Evolutionary conservation across 2,113 vertebrate species (phyloP), one percentile per base, ranked within the genome.

Genomic region (Crotalus viridis): DNA sequence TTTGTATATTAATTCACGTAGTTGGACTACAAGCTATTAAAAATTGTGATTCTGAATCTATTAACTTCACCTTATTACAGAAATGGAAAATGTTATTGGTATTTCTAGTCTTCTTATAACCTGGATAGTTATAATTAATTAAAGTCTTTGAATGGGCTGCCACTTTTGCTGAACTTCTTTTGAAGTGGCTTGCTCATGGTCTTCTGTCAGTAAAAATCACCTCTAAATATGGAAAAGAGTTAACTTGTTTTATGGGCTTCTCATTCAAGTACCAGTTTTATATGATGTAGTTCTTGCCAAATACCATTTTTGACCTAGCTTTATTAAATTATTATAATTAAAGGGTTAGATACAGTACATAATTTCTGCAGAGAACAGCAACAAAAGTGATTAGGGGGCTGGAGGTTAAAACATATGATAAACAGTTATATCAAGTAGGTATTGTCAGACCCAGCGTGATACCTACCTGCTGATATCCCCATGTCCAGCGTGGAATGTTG

Each of bases 31-130:
- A 19, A 22, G 55, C 90, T 91, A n/a, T 33, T 54, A 39, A n/a
- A 64, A 93, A 94, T 33, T 86, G 39, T 95, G 92, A 90, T 89
- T 0, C 86, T 55, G 48, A 74, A 89, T 22, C 6, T 85, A 33
- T 21, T 85, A 89, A n/a, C 13, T 57, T 93, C 85, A 95, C 89
- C 94, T 96, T 91, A 10, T 74, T 93, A 95, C 95, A 94, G 88
- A 94, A 98, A 94, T 92, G 99, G 99, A 98, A 96, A 97, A 85
- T 33, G 5, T 94, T 97, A 86, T 95, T 98, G 87, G 43, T 98
- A 94, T 94, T 98, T 94, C 39, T 97, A 19, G 86, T 96, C 1
- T 24, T 98, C 93, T 93, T 74, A 33, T 74, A 74, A 33, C n/a
- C n/a, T 74, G 69, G 69, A 64, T n/a, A 64, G 61, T 64, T n/a